Percentiles rank a stretch among this genome's conserved stretches.
phyloP scores from a whole-genome alignment of 1,140 invertebrate genomes.

The Drosophila santomea region DNA sequence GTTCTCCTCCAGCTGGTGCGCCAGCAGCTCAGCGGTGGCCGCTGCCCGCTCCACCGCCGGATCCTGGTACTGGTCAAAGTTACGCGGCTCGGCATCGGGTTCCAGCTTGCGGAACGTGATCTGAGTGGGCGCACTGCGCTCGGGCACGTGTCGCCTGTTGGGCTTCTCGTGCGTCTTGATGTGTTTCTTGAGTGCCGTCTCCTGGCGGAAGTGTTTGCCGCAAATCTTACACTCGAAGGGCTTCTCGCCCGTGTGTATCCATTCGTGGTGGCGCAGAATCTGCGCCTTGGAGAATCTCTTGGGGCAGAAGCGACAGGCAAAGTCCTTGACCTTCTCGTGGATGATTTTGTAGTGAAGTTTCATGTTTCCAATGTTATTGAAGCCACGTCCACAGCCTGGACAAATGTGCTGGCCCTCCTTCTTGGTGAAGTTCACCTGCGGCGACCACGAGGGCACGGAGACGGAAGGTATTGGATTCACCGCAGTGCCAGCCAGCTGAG shows the following conservation, averaged over 20 bases:
- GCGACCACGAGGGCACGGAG: constrained; percentile 78
- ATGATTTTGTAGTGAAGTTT: constrained; percentile 82
- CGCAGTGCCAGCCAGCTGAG: constrained; percentile 74
- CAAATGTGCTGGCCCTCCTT: constrained; percentile 81
- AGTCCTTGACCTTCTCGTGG: constrained; percentile 83
- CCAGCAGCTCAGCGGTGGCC: constrained; percentile 68
- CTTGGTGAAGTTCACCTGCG: constrained; percentile 80
- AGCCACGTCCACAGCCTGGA: constrained; percentile 77
- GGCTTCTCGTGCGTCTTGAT: constrained; percentile 79
- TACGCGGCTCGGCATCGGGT: constrained; percentile 54
- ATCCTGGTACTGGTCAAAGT: constrained; percentile 72
- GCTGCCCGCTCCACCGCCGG: constrained; percentile 69
- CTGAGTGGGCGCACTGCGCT: constrained; percentile 56
- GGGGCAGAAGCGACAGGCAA: constrained; percentile 78
- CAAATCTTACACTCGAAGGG: constrained; percentile 79
- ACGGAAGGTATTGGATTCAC: constrained; percentile 81
- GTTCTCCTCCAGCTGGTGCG: constrained; percentile 76
- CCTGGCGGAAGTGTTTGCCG: constrained; percentile 78
- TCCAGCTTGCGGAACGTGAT: constrained; percentile 61
- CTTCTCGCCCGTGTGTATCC: constrained; percentile 85
- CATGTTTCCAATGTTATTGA: constrained; percentile 82
- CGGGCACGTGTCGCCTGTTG: constrained; percentile 52
- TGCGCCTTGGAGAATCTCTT: constrained; percentile 82
- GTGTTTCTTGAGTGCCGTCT: constrained; percentile 80
- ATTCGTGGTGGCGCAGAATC: constrained; percentile 81